Percentiles rank a stretch among this genome's conserved stretches.
Evolutionary conservation across 2,797 vertebrate species (phyloP).

Genomic region (Coreius guichenoti): DNA sequence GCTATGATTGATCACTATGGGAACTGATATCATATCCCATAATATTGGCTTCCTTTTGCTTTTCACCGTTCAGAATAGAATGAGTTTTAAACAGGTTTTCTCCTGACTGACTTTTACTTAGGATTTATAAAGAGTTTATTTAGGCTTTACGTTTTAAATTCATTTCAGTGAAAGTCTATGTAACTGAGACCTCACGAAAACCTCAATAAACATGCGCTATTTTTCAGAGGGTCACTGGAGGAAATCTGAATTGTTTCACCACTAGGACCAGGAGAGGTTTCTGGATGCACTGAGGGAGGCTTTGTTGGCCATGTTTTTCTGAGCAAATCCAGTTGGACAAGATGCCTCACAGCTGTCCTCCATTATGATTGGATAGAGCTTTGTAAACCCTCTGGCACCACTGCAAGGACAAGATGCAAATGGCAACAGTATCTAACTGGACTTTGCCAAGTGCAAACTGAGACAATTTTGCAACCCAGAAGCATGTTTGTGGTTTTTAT

Average conservation of each 20-base stretch:
- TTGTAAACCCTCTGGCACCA: slow-evolving; percentile 34
- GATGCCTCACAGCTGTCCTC: slow-evolving; percentile 45
- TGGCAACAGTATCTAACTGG: slow-evolving; percentile 16
- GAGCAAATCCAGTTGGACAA: slow-evolving; percentile 33
- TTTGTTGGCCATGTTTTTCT: slow-evolving; percentile 24
- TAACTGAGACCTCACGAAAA: neutral
- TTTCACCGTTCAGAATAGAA: neutral
- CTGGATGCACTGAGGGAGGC: neutral
- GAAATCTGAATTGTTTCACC: slow-evolving; percentile 9
- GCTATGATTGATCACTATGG: slow-evolving; percentile 3
- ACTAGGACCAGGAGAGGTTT: slow-evolving; percentile 13
- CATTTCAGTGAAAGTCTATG: neutral
- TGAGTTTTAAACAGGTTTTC: neutral
- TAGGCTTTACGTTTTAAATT: neutral
- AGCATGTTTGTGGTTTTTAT: neutral
- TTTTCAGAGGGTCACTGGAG: slow-evolving; percentile 5
- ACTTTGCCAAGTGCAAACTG: slow-evolving; percentile 36
- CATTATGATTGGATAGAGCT: slow-evolving; percentile 37
- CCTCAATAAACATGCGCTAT: slow-evolving; percentile 2
- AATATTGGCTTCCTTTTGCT: slow-evolving; percentile 21
- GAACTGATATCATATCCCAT: slow-evolving; percentile 13
- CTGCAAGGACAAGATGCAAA: slow-evolving; percentile 17
- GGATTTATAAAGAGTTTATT: slow-evolving; percentile 3
- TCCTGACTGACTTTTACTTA: neutral
- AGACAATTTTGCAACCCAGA: slow-evolving; percentile 2